A percentile compares a stretch with the other conserved stretches of the same genome.
Evolutionary conservation across 2,797 vertebrate genomes (phyloP).

Genomic region (Enteromius fasciolatus): DNA sequence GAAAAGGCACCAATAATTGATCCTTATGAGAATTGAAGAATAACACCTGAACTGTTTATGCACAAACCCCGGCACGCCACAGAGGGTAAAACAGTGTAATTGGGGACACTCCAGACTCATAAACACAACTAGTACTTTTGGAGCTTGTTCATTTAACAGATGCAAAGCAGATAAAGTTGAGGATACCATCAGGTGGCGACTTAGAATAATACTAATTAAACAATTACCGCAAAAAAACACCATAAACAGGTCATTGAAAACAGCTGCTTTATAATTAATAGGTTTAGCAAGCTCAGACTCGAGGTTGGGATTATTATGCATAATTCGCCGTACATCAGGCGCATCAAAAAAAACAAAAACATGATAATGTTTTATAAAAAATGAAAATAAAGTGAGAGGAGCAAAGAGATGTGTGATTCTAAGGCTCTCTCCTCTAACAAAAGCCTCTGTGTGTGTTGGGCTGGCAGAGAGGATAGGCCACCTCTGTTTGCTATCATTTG

Average conservation of each 20-base stretch:
- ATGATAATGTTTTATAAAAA: neutral
- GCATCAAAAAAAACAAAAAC: constrained; percentile 4
- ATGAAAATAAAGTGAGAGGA: neutral
- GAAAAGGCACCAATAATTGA: constrained; percentile 53
- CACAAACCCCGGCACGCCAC: constrained; percentile 2
- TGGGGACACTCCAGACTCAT: constrained; percentile 45
- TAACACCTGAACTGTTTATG: constrained; percentile 51
- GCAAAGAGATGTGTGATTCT: constrained; percentile 48
- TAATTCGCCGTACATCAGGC: neutral
- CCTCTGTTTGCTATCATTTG: constrained; percentile 62
- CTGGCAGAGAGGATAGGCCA: constrained; percentile 59
- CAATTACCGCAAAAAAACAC: neutral
- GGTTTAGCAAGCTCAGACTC: neutral
- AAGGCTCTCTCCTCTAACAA: constrained; percentile 60
- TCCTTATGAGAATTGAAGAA: constrained; percentile 52
- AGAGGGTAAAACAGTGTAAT: constrained; percentile 50
- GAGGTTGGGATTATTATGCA: neutral
- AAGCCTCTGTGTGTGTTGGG: constrained; percentile 62
- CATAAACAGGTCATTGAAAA: constrained; percentile 3
- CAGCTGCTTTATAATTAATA: constrained; percentile 5
- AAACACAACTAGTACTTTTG: constrained; percentile 38
- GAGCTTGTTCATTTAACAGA: constrained; percentile 39
- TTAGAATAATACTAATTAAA: constrained; percentile 24
- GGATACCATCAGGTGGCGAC: constrained; percentile 49
- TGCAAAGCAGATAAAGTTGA: constrained; percentile 27